A percentile compares a stretch with the other conserved stretches of the same genome.
Evolutionary conservation across 1,140 invertebrate genomes (phyloP).

Genomic region (Lerema accius): DNA sequence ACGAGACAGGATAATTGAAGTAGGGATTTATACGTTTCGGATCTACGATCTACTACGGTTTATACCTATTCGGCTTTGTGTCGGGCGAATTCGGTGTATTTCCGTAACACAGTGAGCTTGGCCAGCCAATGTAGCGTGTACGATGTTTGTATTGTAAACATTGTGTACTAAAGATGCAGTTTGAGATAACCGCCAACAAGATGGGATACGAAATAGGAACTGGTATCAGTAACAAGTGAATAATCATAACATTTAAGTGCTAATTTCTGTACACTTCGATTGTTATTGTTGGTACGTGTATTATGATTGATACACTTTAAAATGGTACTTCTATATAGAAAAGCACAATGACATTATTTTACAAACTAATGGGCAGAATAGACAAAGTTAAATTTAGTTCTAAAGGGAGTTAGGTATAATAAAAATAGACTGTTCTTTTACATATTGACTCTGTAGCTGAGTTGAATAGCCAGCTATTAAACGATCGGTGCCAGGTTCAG

Average conservation of each 20-base stretch:
- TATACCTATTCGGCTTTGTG: conserved; percentile 44
- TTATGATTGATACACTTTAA: too few relatives aligned
- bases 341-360: too few relatives aligned
- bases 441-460: too few relatives aligned
- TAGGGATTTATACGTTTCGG: conserved; percentile 75
- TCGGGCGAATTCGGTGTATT: conserved; percentile 44
- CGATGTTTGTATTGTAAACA: conserved; percentile 29
- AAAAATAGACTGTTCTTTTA: too few relatives aligned
- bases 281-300: not conserved
- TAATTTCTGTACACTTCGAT: conserved; percentile 7
- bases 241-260: conserved; percentile 1
- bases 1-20: conserved; percentile 76
- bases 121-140: conserved; percentile 22
- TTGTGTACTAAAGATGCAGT: conserved; percentile 32
- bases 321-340: too few relatives aligned
- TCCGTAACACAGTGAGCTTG: conserved; percentile 36
- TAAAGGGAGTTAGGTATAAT: too few relatives aligned
- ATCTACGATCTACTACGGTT: conserved; percentile 58
- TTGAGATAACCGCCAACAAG: conserved; percentile 16
- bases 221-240: not conserved
- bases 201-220: conserved; percentile 24
- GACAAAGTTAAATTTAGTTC: too few relatives aligned
- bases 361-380: too few relatives aligned
- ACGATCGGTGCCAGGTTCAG: too few relatives aligned
- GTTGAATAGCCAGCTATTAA: too few relatives aligned